Percentiles rank a stretch among this genome's conserved stretches.
These are phyloP conservation scores for Hippocampus comes DNA, from an alignment of 2,113 vertebrate genomes.

Conservation along the genomic window DNA sequence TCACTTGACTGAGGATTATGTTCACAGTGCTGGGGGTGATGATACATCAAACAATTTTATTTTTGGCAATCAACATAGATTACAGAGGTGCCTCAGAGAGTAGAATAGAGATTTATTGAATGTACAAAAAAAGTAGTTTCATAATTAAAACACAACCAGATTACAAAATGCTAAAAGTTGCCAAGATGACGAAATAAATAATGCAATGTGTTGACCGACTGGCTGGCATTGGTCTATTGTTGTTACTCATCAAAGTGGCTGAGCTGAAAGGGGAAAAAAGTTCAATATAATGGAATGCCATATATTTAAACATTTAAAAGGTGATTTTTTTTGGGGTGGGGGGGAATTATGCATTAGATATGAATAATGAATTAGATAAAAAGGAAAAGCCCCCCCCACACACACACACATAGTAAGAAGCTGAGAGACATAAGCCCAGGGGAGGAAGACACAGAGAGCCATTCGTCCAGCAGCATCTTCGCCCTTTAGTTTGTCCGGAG, in stretches of 20 bases:
- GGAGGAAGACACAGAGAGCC: slow-evolving; percentile 42
- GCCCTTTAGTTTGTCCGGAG: slow-evolving; percentile 77
- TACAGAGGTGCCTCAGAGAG: neutral
- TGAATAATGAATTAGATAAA: neutral
- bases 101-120: neutral
- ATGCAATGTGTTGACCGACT: neutral
- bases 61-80: slow-evolving; percentile 29
- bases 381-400: neutral
- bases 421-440: neutral
- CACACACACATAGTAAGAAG: slow-evolving; percentile 18
- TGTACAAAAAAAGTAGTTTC: neutral
- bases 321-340: neutral
- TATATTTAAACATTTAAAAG: neutral
- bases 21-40: slow-evolving; percentile 50
- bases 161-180: neutral
- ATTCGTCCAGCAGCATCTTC: slow-evolving; percentile 54
- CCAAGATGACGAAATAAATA: neutral
- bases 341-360: too few species aligned
- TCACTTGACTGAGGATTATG: slow-evolving; percentile 48
- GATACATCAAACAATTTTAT: slow-evolving; percentile 24
- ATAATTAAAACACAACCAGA: neutral
- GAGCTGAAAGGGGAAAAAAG: slow-evolving; percentile 1
- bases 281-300: neutral
- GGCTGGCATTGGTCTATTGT: slow-evolving; percentile 1
- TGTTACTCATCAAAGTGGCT: slow-evolving; percentile 5